Evolutionary conservation across 2,113 vertebrate species (phyloP).

Genomic region (Atlantisia rogersi): DNA sequence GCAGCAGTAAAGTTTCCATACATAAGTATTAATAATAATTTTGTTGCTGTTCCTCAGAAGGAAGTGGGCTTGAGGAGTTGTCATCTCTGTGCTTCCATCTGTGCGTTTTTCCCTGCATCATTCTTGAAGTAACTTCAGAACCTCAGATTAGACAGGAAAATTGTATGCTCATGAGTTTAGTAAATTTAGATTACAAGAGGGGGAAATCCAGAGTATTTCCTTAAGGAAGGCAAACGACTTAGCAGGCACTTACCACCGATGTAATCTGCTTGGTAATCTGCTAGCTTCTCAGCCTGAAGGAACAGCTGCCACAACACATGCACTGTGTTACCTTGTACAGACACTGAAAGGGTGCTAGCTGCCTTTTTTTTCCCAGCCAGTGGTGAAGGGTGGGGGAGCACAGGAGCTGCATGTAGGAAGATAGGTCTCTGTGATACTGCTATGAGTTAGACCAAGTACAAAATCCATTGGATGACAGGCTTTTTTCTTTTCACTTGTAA

Average conservation of each 20-base stretch:
- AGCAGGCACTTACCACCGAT: not conserved
- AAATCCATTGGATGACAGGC: not conserved
- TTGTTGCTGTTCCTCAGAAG: not conserved
- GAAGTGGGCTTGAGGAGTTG: not conserved
- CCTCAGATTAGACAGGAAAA: not conserved
- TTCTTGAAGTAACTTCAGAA: not conserved
- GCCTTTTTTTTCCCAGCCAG: not conserved
- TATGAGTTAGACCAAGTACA: not conserved
- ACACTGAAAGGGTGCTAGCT: not conserved
- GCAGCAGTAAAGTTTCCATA: not conserved
- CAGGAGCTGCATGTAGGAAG: not conserved
- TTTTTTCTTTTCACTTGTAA: not conserved
- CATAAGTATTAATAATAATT: not conserved
- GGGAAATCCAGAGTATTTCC: not conserved
- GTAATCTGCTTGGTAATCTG: not conserved
- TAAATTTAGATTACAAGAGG: not conserved
- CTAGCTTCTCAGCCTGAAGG: not conserved
- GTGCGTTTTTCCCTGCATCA: not conserved
- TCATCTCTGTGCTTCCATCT: not conserved
- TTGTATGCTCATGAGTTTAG: not conserved
- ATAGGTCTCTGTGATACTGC: not conserved
- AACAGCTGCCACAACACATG: not conserved
- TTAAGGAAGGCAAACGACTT: fast-evolving
- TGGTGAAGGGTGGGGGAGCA: not conserved
- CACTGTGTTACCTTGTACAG: not conserved